These are phyloP conservation scores for Drosophila biarmipes DNA, from an alignment of 1,140 invertebrate genomes.

Conservation along the genomic window DNA sequence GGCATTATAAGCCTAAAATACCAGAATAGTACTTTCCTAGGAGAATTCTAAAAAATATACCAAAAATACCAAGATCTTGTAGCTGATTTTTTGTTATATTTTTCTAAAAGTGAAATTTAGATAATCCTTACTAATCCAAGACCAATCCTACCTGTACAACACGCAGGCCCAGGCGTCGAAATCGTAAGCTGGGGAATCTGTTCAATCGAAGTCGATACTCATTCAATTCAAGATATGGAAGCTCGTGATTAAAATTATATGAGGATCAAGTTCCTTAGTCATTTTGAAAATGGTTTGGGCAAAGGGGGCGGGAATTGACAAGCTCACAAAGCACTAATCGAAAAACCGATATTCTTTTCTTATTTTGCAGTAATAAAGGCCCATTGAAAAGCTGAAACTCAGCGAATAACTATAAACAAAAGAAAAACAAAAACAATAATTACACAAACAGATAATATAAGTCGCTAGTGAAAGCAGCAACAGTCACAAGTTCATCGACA, in stretches of 20 bases:
- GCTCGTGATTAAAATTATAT: conserved; percentile 2
- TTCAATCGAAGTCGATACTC: conserved; percentile 25
- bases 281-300: background rate
- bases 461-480: conserved; percentile 44
- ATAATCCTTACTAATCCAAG: background rate
- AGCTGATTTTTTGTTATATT: background rate
- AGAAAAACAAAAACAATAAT: conserved; percentile 77
- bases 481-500: conserved; percentile 38
- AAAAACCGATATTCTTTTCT: conserved; percentile 10
- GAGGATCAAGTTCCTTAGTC: background rate
- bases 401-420: conserved; percentile 77
- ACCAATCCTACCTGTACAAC: conserved; percentile 13
- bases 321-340: background rate
- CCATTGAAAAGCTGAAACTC: conserved; percentile 84
- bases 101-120: background rate
- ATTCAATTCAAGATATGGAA: conserved; percentile 6
- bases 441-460: conserved; percentile 72
- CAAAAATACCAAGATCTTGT: no score
- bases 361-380: conserved; percentile 83
- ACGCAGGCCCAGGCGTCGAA: conserved; percentile 22
- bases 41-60: no score
- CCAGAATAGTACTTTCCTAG: no score
- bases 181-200: conserved; percentile 20
- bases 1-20: no score
- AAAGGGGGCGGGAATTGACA: background rate